phyloP scores from a whole-genome alignment of 2,113 vertebrate species.

The Siniperca knerii region DNA sequence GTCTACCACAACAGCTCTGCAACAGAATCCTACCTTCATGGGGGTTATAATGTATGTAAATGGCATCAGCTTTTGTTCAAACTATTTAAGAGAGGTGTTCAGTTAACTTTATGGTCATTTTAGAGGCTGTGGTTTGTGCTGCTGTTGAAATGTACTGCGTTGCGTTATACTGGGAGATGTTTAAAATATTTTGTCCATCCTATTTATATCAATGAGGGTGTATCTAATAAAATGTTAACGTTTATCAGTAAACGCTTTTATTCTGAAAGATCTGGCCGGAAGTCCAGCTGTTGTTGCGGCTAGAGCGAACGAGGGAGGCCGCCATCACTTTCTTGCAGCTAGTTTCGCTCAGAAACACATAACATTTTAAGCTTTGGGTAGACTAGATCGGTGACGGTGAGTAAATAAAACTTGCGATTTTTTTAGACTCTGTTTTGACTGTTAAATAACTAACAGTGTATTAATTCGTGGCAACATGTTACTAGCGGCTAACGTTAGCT shows the following conservation, averaged over 20 bases:
- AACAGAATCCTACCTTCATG: not conserved
- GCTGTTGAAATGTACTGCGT: not conserved
- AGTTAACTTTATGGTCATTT: not conserved
- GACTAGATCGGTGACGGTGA: not conserved
- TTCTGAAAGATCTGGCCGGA: conserved; percentile 18
- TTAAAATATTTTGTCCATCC: not conserved
- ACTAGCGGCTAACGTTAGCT: conserved; percentile 9
- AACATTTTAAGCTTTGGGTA: rapidly evolving
- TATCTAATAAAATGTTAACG: not conserved
- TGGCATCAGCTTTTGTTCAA: not conserved
- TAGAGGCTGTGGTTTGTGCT: not conserved
- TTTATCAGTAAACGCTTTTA: conserved; percentile 22
- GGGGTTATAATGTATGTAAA: not conserved
- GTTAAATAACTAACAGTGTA: not conserved
- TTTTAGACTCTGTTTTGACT: not conserved
- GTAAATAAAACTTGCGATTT: not conserved
- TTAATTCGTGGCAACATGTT: not conserved
- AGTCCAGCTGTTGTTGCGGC: not conserved
- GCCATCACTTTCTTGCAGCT: too few species aligned
- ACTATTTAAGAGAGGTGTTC: not conserved
- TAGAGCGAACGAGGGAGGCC: not conserved
- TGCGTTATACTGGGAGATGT: not conserved
- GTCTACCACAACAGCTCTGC: not conserved
- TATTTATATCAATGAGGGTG: not conserved
- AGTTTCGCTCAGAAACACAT: not conserved